Evolutionary conservation across 2,113 vertebrate genomes (phyloP).

Genomic region (Microcebus griseorufus): DNA sequence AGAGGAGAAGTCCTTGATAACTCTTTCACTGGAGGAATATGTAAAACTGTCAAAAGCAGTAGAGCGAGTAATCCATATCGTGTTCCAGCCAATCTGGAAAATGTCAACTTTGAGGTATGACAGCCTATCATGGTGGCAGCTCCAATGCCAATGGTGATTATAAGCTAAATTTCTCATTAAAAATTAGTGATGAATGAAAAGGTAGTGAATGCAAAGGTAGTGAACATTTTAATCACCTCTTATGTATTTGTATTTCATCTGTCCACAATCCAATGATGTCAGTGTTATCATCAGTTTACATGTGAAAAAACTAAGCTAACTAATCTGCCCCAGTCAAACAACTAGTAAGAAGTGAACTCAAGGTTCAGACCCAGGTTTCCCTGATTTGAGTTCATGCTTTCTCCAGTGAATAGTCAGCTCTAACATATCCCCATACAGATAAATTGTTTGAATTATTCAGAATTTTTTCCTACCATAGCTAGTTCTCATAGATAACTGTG

Average conservation of each 20-base stretch:
- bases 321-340: background rate
- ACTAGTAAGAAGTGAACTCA: background rate
- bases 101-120: conserved; percentile 90
- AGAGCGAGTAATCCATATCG: conserved; percentile 85
- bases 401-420: background rate
- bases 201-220: background rate
- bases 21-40: conserved; percentile 90
- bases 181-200: background rate
- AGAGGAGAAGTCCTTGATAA: conserved; percentile 91
- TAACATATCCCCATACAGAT: background rate
- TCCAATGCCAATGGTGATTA: background rate
- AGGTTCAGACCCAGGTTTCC: background rate
- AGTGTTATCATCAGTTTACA: background rate
- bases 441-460: background rate
- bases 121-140: background rate
- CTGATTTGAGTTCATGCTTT: background rate
- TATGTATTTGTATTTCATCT: background rate
- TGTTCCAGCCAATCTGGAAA: conserved; percentile 90
- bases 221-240: background rate
- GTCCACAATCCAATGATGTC: background rate
- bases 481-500: background rate
- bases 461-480: background rate
- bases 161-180: background rate
- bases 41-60: conserved; percentile 83
- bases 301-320: background rate